phyloP scores from a whole-genome alignment of 1,140 invertebrate genomes.

The Bombus confusus region DNA sequence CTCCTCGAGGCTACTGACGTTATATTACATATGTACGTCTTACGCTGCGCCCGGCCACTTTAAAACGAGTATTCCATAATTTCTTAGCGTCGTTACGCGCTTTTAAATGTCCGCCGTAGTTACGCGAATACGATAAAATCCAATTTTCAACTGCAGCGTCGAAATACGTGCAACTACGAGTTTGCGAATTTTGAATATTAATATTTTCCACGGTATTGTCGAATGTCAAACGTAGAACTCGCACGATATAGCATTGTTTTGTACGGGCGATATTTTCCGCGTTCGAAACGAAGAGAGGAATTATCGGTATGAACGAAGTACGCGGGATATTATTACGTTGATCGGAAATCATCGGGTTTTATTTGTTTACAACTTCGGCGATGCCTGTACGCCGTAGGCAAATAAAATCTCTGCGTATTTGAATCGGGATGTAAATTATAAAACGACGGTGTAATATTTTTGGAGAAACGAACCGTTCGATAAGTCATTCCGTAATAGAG shows the following conservation, averaged over 20 bases:
- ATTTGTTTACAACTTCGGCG: background rate
- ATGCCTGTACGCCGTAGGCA: background rate
- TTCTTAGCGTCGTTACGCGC: background rate
- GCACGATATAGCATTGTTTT: too few species aligned
- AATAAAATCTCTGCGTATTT: background rate
- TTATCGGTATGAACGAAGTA: background rate
- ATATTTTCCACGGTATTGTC: too few species aligned
- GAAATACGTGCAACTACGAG: background rate
- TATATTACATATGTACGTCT: too few species aligned
- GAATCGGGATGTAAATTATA: background rate
- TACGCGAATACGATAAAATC: background rate
- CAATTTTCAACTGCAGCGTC: too few species aligned
- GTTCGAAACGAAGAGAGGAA: background rate
- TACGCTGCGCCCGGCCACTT: too few species aligned
- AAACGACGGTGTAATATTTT: background rate
- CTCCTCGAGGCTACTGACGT: background rate
- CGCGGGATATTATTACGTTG: background rate
- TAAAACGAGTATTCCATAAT: background rate
- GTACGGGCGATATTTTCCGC: background rate
- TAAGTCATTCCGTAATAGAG: background rate
- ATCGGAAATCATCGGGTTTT: background rate
- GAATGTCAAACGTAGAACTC: background rate
- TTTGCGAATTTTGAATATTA: background rate
- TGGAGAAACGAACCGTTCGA: background rate
- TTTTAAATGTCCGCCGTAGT: background rate